These are phyloP conservation scores for Cliona cf. orientalis DNA, from an alignment of 37 sponge, comb jelly and placozoan genomes.

Conservation along the genomic window DNA sequence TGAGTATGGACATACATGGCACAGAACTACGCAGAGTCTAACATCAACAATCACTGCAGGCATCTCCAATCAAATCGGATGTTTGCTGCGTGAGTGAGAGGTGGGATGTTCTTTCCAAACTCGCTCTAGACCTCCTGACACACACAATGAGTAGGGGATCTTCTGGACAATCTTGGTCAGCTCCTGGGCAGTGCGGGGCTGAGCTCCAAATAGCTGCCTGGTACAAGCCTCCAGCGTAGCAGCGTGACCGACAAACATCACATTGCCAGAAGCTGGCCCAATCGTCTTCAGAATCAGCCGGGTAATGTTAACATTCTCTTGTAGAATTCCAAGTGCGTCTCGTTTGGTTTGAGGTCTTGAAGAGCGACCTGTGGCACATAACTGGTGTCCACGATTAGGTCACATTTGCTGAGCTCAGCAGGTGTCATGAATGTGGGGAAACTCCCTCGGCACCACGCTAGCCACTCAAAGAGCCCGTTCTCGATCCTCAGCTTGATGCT, in stretches of 20 bases:
- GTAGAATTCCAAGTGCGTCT: conserved; percentile 81
- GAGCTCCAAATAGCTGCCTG: conserved; percentile 78
- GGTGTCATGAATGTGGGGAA: conserved; percentile 79
- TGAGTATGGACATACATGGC: no score
- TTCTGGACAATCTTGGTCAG: conserved; percentile 91
- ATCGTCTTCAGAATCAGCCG: conserved; percentile 64
- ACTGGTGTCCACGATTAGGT: conserved; percentile 67
- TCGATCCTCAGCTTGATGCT: conserved; percentile 71
- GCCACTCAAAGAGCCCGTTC: conserved; percentile 94
- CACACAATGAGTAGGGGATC: conserved; percentile 83
- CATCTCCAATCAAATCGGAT: conserved; percentile 90
- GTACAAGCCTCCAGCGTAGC: conserved; percentile 90
- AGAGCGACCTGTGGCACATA: conserved; percentile 76
- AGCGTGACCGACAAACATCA: conserved; percentile 91
- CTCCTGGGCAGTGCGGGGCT: conserved; percentile 81
- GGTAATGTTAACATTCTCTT: conserved; percentile 83
- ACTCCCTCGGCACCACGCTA: conserved; percentile 86
- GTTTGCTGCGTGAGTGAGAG: conserved; percentile 93
- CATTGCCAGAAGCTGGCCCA: conserved; percentile 48
- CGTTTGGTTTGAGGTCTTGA: conserved; percentile 77
- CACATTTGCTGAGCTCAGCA: conserved; percentile 65
- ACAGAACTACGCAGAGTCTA: no score
- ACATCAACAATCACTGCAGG: conserved; percentile 57
- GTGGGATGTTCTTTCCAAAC: conserved; percentile 65
- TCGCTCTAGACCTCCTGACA: conserved; percentile 86